These are phyloP conservation scores for Tryphoninae sp. DNA, from an alignment of 2,888 invertebrate genomes.

Conservation along the genomic window DNA sequence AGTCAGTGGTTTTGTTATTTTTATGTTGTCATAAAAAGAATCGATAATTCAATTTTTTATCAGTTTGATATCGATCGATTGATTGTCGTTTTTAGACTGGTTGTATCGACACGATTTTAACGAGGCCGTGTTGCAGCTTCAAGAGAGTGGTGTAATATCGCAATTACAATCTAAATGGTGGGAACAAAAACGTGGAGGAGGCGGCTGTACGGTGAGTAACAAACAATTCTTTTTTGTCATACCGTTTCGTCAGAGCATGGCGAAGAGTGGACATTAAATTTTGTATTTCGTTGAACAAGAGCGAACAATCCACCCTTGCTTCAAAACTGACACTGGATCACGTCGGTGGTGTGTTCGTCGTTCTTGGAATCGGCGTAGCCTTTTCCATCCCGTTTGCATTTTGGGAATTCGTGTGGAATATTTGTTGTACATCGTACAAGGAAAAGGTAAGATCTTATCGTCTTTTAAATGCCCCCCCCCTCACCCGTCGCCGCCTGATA, in stretches of 20 bases:
- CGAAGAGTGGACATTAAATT: slow-evolving; percentile 15
- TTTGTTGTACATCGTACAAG: slow-evolving; percentile 82
- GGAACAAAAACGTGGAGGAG: slow-evolving; percentile 87
- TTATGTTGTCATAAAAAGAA: not conserved
- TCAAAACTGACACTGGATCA: slow-evolving; percentile 89
- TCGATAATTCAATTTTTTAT: not conserved
- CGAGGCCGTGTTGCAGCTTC: slow-evolving; percentile 87
- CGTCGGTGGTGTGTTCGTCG: slow-evolving; percentile 91
- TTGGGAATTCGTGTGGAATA: slow-evolving; percentile 85
- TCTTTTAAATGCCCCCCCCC: not conserved
- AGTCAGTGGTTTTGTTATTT: slow-evolving; percentile 81
- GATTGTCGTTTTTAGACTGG: slow-evolving; percentile 79
- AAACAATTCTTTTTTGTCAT: not conserved
- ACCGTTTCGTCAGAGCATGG: too few species aligned
- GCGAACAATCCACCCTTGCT: slow-evolving; percentile 81
- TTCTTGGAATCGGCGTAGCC: slow-evolving; percentile 86
- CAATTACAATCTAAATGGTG: slow-evolving; percentile 90
- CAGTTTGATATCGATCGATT: not conserved
- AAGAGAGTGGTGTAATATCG: slow-evolving; percentile 88
- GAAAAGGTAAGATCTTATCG: slow-evolving; percentile 80
- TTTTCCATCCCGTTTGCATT: slow-evolving; percentile 87
- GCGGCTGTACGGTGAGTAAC: slow-evolving; percentile 83
- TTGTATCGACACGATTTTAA: slow-evolving; percentile 87
- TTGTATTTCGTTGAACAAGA: slow-evolving; percentile 70
- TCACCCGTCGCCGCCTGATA: not conserved